phyloP scores from a whole-genome alignment of 1,140 invertebrate species.

The Tenebrio molitor region DNA sequence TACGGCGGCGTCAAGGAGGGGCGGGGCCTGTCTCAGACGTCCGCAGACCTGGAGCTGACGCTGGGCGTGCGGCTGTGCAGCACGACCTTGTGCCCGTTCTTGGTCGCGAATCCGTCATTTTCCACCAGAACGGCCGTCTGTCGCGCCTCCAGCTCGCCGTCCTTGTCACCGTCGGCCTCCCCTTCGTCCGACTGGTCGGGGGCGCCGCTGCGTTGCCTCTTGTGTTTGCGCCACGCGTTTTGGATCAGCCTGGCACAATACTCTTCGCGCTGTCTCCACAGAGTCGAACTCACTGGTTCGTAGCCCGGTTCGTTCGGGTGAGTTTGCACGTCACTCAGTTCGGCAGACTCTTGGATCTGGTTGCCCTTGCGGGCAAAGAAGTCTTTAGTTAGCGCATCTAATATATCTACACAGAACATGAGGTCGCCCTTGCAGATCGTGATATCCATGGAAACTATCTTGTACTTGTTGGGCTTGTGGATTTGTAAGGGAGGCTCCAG shows the following conservation, averaged over 20 bases:
- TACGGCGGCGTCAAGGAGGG: constrained; percentile 68
- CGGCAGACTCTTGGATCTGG: constrained; percentile 90
- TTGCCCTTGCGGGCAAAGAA: constrained; percentile 97
- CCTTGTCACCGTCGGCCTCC: constrained; percentile 62
- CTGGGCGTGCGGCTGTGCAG: constrained; percentile 88
- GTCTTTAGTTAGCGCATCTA: constrained; percentile 95
- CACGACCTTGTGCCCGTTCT: constrained; percentile 90
- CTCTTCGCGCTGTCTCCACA: constrained; percentile 95
- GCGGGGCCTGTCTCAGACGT: constrained; percentile 81
- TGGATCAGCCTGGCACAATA: constrained; percentile 96
- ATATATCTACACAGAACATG: constrained; percentile 97
- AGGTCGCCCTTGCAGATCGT: constrained; percentile 97
- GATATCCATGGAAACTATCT: constrained; percentile 98
- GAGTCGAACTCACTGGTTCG: constrained; percentile 93
- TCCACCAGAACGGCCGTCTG: constrained; percentile 86
- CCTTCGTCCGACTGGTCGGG: constrained; percentile 66
- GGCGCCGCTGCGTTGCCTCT: constrained; percentile 71
- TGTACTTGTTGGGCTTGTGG: constrained; percentile 98
- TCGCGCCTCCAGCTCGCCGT: constrained; percentile 66
- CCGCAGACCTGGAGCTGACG: constrained; percentile 82
- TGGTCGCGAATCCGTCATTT: constrained; percentile 84
- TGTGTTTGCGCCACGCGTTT: constrained; percentile 90
- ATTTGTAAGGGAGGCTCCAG: constrained; percentile 95
- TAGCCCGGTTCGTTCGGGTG: constrained; percentile 89
- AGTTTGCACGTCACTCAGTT: constrained; percentile 82